A percentile compares a stretch with the other conserved stretches of the same genome.
Conservation (phyloP, 2,113 vertebrate genomes). For the Trinectes maculatus region DNA sequence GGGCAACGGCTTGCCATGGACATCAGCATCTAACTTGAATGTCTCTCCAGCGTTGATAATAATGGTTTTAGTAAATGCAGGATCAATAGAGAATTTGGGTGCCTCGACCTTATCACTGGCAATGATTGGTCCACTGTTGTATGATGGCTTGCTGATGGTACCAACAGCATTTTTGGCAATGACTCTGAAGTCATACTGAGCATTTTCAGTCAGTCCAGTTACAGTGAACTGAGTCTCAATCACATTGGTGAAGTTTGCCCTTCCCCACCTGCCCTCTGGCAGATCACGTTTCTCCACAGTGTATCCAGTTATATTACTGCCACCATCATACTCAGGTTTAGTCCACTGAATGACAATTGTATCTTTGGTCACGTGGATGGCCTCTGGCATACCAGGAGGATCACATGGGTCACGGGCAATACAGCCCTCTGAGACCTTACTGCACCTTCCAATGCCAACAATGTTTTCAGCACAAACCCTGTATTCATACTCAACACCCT, state of each 20-base stretch:
- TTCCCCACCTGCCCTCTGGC: conserved; percentile 97
- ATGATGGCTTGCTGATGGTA: conserved; percentile 93
- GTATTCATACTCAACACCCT: conserved; percentile 96
- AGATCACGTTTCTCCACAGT: conserved; percentile 96
- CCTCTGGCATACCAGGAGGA: conserved; percentile 93
- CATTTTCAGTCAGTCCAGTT: conserved; percentile 93
- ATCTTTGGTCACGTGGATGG: conserved; percentile 90
- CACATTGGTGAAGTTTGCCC: conserved; percentile 96
- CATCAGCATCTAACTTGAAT: conserved; percentile 94
- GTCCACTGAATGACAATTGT: conserved; percentile 93
- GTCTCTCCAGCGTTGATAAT: conserved; percentile 92
- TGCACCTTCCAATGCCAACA: conserved; percentile 93
- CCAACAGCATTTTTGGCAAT: conserved; percentile 97
- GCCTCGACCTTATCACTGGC: conserved; percentile 93
- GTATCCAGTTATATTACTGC: conserved; percentile 95
- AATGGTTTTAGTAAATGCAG: conserved; percentile 91
- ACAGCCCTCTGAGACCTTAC: conserved; percentile 96
- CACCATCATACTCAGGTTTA: conserved; percentile 97
- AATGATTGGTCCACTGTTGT: conserved; percentile 94
- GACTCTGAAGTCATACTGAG: conserved; percentile 97
- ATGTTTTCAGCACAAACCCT: conserved; percentile 97
- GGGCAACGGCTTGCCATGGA: conserved; percentile 91
- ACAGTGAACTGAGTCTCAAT: conserved; percentile 97
- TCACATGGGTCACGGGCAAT: conserved; percentile 95
- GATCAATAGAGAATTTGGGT: conserved; percentile 95